A percentile compares a stretch with the other conserved stretches of the same genome.
Evolutionary conservation across 2,888 invertebrate genomes (phyloP).

Genomic region (Hemaris fuciformis): DNA sequence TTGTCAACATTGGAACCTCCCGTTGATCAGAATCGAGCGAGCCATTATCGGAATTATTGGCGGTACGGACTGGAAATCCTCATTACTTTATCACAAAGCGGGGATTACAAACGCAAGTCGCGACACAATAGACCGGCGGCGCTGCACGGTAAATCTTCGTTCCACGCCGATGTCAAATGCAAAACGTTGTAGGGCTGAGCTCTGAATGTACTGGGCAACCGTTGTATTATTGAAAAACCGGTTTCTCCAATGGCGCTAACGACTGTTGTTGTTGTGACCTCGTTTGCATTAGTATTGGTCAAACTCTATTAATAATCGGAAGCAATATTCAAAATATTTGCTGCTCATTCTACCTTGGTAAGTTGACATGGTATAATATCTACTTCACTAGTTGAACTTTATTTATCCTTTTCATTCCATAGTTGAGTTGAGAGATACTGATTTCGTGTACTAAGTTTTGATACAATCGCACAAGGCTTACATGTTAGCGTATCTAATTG

Average conservation of each 20-base stretch:
- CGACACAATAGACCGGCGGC: not conserved
- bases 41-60: conserved; percentile 34
- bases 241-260: conserved; percentile 30
- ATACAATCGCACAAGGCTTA: too few species aligned
- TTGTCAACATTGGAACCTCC: conserved; percentile 28
- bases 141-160: conserved; percentile 19
- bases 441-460: too few species aligned
- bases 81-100: conserved; percentile 6
- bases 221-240: conserved; percentile 39
- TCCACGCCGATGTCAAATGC: conserved; percentile 20
- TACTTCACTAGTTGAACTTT: too few species aligned
- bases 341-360: not conserved
- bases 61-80: conserved; percentile 2
- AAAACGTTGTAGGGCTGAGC: conserved; percentile 20
- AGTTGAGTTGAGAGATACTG: too few species aligned
- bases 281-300: not conserved
- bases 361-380: not conserved
- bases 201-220: conserved; percentile 28
- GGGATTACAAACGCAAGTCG: not conserved
- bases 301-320: not conserved
- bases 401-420: too few species aligned
- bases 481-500: too few species aligned
- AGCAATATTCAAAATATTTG: not conserved
- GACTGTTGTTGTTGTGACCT: not conserved
- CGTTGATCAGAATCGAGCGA: conserved; percentile 39